Conservation (phyloP, 2,797 vertebrate species). For the Malurus splendens region DNA sequence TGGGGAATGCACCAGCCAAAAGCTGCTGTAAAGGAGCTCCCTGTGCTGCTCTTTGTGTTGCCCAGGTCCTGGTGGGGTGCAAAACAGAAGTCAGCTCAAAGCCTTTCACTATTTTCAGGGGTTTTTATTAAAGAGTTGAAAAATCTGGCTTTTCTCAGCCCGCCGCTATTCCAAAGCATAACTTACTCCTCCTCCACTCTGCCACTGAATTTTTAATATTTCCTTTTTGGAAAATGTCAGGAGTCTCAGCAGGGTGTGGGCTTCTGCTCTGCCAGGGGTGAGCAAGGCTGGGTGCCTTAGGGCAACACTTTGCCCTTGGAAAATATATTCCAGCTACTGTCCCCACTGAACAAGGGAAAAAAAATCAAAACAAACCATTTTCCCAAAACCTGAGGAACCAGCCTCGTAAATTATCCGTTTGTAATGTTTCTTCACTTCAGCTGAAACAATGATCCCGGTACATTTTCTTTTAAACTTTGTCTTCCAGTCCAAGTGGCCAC, state of each 20-base stretch:
- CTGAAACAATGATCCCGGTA: slow-evolving; percentile 17
- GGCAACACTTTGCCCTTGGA: neutral
- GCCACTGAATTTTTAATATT: slow-evolving; percentile 49
- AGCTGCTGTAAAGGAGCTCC: neutral
- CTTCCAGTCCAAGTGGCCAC: slow-evolving; percentile 39
- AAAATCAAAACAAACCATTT: neutral
- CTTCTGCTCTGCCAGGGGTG: neutral
- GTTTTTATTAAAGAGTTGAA: neutral
- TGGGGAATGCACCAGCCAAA: neutral
- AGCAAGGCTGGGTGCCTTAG: neutral
- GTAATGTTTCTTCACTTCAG: neutral
- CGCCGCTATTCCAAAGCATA: neutral
- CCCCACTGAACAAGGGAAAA: neutral
- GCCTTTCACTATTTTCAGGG: neutral
- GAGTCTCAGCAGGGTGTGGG: slow-evolving; percentile 13
- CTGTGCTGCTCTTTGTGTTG: neutral
- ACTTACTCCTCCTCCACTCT: slow-evolving; percentile 15
- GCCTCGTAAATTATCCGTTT: slow-evolving; percentile 20
- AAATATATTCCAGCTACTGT: neutral
- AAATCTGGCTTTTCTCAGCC: slow-evolving; percentile 20
- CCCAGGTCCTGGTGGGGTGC: neutral
- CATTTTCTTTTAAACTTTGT: slow-evolving; percentile 31
- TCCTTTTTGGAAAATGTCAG: slow-evolving; percentile 52
- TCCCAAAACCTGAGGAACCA: slow-evolving; percentile 6
- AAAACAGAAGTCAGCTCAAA: slow-evolving; percentile 26